phyloP scores from a whole-genome alignment of 2,888 invertebrate species.

The Lycaena phlaeas region DNA sequence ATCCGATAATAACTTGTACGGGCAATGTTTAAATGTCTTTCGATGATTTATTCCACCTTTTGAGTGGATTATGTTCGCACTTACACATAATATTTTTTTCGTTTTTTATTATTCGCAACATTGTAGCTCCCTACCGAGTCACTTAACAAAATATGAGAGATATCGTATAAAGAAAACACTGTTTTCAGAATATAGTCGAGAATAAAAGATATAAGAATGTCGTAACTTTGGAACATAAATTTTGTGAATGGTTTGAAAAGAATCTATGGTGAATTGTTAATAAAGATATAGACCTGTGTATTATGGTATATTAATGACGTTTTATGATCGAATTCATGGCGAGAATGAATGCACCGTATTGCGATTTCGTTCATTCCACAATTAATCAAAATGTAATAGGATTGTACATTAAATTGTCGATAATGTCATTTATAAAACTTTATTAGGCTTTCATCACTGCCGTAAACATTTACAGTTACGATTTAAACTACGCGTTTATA shows the following conservation, averaged over 20 bases:
- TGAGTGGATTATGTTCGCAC: conserved; percentile 47
- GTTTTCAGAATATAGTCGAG: conserved; percentile 67
- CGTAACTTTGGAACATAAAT: conserved; percentile 64
- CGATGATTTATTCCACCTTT: conserved; percentile 58
- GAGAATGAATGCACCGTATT: conserved; percentile 49
- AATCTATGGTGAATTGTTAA: conserved; percentile 67
- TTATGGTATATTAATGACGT: conserved; percentile 63
- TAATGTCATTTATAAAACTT: no score
- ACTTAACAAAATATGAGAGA: conserved; percentile 66
- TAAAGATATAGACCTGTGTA: conserved; percentile 68
- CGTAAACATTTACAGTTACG: no score
- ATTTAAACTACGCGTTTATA: no score
- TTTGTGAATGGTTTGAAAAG: conserved; percentile 58
- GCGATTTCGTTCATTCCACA: conserved; percentile 26
- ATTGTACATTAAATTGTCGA: neutral
- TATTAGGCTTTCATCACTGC: no score
- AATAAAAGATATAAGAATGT: conserved; percentile 61
- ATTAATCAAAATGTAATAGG: conserved; percentile 32
- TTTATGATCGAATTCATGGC: conserved; percentile 53
- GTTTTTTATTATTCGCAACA: conserved; percentile 56
- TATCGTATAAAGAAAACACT: conserved; percentile 69
- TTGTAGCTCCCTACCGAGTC: conserved; percentile 50
- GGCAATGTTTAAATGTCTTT: conserved; percentile 38
- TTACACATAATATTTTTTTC: conserved; percentile 42
- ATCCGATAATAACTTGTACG: conserved; percentile 45